These are phyloP conservation scores for Pandemis corylana DNA, from an alignment of 2,888 invertebrate genomes.

Conservation along the genomic window DNA sequence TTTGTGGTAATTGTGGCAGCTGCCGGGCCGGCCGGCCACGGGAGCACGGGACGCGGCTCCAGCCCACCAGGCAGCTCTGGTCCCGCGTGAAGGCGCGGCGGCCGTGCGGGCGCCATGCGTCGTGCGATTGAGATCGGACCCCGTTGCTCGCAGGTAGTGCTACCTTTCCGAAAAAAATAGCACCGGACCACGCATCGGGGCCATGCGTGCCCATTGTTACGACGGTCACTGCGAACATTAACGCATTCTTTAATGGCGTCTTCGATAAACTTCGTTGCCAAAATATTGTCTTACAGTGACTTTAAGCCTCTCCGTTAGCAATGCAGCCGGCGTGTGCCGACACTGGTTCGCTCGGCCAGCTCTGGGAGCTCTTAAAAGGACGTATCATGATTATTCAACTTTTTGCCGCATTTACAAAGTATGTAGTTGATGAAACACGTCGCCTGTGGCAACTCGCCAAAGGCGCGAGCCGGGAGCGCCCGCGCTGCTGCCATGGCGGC, in stretches of 20 bases:
- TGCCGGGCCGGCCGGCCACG: slow-evolving; percentile 38
- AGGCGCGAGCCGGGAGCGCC: not conserved
- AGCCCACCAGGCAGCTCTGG: not conserved
- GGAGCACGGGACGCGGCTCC: slow-evolving; percentile 36
- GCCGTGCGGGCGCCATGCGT: slow-evolving; percentile 24
- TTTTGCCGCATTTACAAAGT: slow-evolving; percentile 1
- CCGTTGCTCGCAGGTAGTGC: slow-evolving; percentile 32
- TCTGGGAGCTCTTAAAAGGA: not conserved
- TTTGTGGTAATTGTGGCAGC: slow-evolving; percentile 38
- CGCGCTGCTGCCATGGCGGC: not conserved
- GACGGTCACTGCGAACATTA: not conserved
- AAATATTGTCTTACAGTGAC: not conserved
- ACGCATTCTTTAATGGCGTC: not conserved
- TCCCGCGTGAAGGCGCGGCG: not conserved
- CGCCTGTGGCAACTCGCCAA: not conserved
- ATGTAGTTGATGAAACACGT: slow-evolving; percentile 1
- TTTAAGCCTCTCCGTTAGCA: too few species aligned
- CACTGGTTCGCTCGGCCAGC: not conserved
- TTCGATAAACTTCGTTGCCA: not conserved
- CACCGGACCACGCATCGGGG: slow-evolving; percentile 28
- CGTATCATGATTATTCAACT: not conserved
- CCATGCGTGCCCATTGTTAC: slow-evolving; percentile 1
- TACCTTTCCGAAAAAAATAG: slow-evolving; percentile 40
- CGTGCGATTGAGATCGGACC: slow-evolving; percentile 27
- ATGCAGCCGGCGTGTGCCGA: not conserved